Base-by-base conservation (phyloP, 1,140 invertebrate species). In the Lineus longissimus region DNA sequence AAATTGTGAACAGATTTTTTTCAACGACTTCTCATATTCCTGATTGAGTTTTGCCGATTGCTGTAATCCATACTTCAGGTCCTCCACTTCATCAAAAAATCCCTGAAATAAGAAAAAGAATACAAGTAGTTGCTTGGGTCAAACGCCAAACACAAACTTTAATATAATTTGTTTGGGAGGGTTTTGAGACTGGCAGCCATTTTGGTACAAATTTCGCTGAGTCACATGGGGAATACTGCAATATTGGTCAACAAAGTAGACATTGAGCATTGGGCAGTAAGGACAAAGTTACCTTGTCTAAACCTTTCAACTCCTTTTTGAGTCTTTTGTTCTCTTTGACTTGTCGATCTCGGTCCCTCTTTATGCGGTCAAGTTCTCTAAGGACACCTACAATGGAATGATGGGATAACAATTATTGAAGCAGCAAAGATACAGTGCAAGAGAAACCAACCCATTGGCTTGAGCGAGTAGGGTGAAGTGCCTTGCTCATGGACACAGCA, bases 31-130 rank as follows among this genome's bases (percentile, higher is more conserved):
- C 55, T 77, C 75, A 66, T 76, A 78, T 58, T 71, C 70, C 33
- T 68, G 68, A 60, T 78, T 78, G 23, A 78, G 61, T 61, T 69
- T 73, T 17, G 73, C 62, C 2, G 76, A 74, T 59, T 77, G 73
- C 40, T 73, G 69, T 57, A 78, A 56, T 2, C 70, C 71, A 70
- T 65, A 78, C 59, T 78, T 78, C 0, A 78, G 58, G 55, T 78
- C 76, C 63, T 78, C 75, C 43, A 78, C 63, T 63, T 78, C 76
- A 19, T 78, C 75, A 68, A 78, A 78, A 60, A 78, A 78, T 31
- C 70, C 71, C 75, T 76, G 68, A 17, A 75, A 71, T 13, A 43
- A 43, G 40, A 43, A 43, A 43, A 19, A n/a, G n/a, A 36, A 36
- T 36, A 36, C 33, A 36, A 7, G 15, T 27, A 62, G 41, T 15